A percentile compares a stretch with the other conserved stretches of the same genome.
Conservation (phyloP, 2,888 invertebrate genomes). For the Agapostemon virescens region DNA sequence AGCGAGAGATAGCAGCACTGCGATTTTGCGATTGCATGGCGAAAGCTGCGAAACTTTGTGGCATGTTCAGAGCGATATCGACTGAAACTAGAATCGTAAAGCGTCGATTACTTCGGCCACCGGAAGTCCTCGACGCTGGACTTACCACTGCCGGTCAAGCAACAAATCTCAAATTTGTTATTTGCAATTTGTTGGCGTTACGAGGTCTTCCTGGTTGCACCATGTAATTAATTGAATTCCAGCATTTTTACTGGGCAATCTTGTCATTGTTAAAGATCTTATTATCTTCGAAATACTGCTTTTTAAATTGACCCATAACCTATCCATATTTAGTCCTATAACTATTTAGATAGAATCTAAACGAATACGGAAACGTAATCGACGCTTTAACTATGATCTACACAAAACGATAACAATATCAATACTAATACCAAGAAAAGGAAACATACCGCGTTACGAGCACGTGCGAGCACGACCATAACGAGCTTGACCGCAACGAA, state of each 20-base stretch:
- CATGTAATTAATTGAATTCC: not conserved
- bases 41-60: not conserved
- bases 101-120: not conserved
- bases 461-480: not conserved
- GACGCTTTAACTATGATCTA: not conserved
- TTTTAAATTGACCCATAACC: no score
- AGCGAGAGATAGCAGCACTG: not conserved
- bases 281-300: not conserved
- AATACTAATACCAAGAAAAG: not conserved
- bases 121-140: not conserved
- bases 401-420: not conserved
- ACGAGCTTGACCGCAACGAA: constrained; percentile 14
- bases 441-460: constrained; percentile 7
- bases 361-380: not conserved
- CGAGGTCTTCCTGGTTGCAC: no score
- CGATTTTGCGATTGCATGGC: constrained; percentile 5
- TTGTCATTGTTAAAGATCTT: not conserved
- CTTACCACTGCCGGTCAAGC: not conserved
- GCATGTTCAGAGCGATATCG: not conserved
- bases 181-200: not conserved
- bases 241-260: no score
- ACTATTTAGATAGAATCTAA: no score
- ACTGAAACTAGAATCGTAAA: not conserved
- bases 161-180: not conserved
- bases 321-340: no score